Base-by-base conservation (phyloP, 2,888 invertebrate genomes). In the Cyclophora albipunctata region DNA sequence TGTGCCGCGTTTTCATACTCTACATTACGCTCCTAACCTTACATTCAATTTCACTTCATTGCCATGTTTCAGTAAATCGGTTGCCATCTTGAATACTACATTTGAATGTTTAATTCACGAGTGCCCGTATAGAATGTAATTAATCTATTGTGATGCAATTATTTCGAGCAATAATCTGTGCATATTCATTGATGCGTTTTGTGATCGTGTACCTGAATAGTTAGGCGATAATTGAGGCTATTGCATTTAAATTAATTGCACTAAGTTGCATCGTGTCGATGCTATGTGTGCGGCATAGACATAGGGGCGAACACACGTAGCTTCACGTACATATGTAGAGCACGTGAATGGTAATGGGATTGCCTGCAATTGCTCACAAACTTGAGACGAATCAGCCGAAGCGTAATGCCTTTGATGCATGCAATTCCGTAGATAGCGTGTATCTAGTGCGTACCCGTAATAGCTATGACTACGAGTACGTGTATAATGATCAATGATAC, bases 231-330 rank as follows among this genome's bases (percentile, higher is more conserved):
- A 85, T 83, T 84, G 80, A 72, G 74, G 83, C 78, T 78, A 81
- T 84, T 82, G 79, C 82, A 75, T 83, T 83, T 80, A 81, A 83
- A 84, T 84, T 84, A 83, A 85, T 84, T 79, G 81, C 74, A 67
- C 73, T 78, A 73, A 75, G 73, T 78, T 75, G 75, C 75, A 72
- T 70, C 61, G 64, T 69, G 20, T 20, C 20, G 20, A 2, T 76
- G 76, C 79, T 76, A 72, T 71, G 67, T 43, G 64, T 69, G 70
- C 71, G 69, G 67, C 69, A 60, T 60, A 60, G 45, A 53, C 64
- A 63, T 66, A 56, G 67, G 59, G 43, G 42, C 47, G 45, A 7
- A 54, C 52, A 60, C 20, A 61, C 60, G 59, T 34, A 7, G 7
- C 42, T 42, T 42, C 20, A 37, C 37, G 5, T 68, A 70, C 71